Conservation (phyloP, 2,113 vertebrate genomes). For the Puffinus mauretanicus region DNA sequence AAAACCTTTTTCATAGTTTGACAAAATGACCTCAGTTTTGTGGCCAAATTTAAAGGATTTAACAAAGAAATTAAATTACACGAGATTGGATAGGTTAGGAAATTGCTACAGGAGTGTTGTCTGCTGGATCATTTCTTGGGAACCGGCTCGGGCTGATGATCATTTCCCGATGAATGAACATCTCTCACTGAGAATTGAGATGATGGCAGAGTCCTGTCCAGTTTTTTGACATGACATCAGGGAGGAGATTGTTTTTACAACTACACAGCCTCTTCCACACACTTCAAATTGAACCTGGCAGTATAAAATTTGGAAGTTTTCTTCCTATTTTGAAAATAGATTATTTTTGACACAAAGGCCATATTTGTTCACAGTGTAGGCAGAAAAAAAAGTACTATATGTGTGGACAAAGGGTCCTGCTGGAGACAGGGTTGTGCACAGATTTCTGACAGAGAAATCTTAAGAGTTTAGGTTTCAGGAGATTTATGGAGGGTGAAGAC, state of each 20-base stretch:
- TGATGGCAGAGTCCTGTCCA: neutral
- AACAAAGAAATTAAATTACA: neutral
- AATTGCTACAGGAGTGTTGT: neutral
- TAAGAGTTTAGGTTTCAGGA: neutral
- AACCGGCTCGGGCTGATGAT: neutral
- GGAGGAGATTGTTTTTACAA: neutral
- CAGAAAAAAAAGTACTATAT: neutral
- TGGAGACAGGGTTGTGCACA: neutral
- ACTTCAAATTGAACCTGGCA: neutral
- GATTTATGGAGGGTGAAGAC: neutral
- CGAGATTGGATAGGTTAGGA: neutral
- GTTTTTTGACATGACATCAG: neutral
- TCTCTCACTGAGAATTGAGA: neutral
- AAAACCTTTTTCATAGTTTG: neutral
- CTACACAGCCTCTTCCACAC: neutral
- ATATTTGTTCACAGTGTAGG: neutral
- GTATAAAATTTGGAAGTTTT: neutral
- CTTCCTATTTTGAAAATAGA: neutral
- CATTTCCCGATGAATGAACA: neutral
- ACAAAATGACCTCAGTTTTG: slow-evolving; percentile 31
- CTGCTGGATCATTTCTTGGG: neutral
- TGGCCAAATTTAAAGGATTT: neutral
- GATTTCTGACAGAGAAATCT: neutral
- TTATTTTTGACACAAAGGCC: neutral
- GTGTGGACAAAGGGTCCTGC: neutral